These are phyloP conservation scores for Oceanites oceanicus DNA, from an alignment of 2,113 vertebrate genomes.

Conservation along the genomic window DNA sequence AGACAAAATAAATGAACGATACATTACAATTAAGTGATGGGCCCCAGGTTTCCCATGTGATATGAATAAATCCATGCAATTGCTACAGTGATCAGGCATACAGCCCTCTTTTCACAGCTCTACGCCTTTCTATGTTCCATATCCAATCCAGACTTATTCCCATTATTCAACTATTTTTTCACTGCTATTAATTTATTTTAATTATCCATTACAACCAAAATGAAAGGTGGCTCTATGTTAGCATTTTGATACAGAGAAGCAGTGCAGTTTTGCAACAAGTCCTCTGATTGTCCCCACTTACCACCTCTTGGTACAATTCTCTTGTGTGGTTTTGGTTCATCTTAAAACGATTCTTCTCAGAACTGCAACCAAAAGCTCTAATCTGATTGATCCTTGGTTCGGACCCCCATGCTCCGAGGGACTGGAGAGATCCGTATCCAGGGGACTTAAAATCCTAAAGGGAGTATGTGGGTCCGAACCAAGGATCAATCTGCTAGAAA, in stretches of 20 bases:
- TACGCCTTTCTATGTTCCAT: fast-evolving
- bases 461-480: neutral
- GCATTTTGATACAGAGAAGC: neutral
- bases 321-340: neutral
- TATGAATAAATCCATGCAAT: neutral
- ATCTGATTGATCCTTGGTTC: neutral
- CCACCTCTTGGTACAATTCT: neutral
- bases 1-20: neutral
- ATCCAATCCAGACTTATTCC: neutral
- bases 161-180: neutral
- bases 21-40: neutral
- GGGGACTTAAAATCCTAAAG: neutral
- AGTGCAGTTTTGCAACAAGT: neutral
- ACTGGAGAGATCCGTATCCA: fast-evolving
- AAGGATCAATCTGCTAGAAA: neutral
- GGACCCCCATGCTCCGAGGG: too few species aligned
- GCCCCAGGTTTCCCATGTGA: neutral
- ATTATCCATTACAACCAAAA: neutral
- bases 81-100: neutral
- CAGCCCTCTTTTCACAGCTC: neutral
- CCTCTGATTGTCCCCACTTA: neutral
- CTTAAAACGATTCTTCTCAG: neutral
- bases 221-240: neutral
- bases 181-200: neutral
- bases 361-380: neutral